Percentiles rank a stretch among this genome's conserved stretches.
These are phyloP conservation scores for Lamellibrachia luymesi DNA, from an alignment of 1,140 invertebrate genomes.

Conservation along the genomic window DNA sequence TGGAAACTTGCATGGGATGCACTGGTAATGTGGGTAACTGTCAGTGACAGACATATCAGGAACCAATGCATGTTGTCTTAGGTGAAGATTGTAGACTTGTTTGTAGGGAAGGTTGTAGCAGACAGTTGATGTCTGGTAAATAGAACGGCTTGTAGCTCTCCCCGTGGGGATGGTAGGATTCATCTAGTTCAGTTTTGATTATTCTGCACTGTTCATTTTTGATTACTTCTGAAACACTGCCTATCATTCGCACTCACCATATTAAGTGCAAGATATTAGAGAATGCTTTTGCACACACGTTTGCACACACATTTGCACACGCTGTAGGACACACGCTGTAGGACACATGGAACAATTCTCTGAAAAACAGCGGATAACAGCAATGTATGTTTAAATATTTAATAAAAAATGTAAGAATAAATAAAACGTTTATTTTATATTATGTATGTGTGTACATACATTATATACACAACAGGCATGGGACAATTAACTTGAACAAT, in stretches of 20 bases:
- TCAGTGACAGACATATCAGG: background rate
- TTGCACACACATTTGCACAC: background rate
- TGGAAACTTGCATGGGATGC: background rate
- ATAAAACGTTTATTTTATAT: background rate
- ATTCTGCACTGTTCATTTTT: background rate
- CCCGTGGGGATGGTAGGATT: background rate
- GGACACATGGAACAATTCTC: no score
- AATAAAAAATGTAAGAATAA: no score
- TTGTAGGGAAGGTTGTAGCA: background rate
- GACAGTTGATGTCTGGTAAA: background rate
- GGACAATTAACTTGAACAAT: no score
- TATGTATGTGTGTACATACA: background rate
- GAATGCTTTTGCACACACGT: background rate
- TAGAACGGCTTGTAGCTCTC: background rate
- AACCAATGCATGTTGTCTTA: background rate
- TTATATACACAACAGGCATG: background rate
- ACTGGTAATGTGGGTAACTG: background rate
- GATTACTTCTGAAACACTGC: background rate
- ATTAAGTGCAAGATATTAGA: background rate
- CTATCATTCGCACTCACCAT: background rate
- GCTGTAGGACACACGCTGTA: no score
- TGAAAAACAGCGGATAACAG: no score
- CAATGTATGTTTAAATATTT: no score
- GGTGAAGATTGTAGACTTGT: background rate
- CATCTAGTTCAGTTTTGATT: background rate